Base-by-base conservation (phyloP, 2,797 vertebrate species). In the Microhierax caerulescens region DNA sequence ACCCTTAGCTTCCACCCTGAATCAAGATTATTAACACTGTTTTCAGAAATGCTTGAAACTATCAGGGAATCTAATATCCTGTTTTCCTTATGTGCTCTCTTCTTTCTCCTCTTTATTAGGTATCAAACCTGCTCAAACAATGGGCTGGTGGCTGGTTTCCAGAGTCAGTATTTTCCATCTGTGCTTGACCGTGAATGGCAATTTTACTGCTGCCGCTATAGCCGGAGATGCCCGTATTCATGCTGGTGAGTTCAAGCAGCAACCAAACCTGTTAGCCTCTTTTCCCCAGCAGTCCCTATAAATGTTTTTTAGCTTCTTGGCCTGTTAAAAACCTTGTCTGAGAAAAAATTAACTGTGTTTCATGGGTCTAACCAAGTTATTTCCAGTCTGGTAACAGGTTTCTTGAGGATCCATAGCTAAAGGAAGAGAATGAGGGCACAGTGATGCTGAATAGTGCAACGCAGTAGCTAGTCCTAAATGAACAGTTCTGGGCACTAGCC, bases 171-270 rank as follows among this genome's bases (percentile, higher is more conserved):
- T 97, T 99, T 99, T 76, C 98, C 99, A 41, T 98, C 99, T 0
- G 98, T 99, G 84, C 98, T 99, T 78, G 99, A 99, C 93, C 98
- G 99, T 5, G 99, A 99, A 91, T 99, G 99, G 99, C 99, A 99
- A 88, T 99, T 99, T 93, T 99, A 99, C 97, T 99, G 99, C 97
- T 99, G 99, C 95, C 99, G 98, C 63, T 99, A 99, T 16, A 98
- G 98, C 94, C 98, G 98, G 94, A 98, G 98, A 51, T 99, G 99
- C 75, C 99, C 99, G 0, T 99, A 99, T 84, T 98, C 99, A 74
- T 99, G 99, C 98, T 99, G 99, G 99, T 99, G 98, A 94, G 99
- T 98, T 60, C 37, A 79, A 67, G 39, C 45, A 81, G 65, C 61
- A 91, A 72, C 30, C 50, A 91, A 68, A 83, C 36, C 43, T 28